A percentile compares a stretch with the other conserved stretches of the same genome.
Conservation (phyloP, 1,140 invertebrate species). For the Drosophila mojavensis region DNA sequence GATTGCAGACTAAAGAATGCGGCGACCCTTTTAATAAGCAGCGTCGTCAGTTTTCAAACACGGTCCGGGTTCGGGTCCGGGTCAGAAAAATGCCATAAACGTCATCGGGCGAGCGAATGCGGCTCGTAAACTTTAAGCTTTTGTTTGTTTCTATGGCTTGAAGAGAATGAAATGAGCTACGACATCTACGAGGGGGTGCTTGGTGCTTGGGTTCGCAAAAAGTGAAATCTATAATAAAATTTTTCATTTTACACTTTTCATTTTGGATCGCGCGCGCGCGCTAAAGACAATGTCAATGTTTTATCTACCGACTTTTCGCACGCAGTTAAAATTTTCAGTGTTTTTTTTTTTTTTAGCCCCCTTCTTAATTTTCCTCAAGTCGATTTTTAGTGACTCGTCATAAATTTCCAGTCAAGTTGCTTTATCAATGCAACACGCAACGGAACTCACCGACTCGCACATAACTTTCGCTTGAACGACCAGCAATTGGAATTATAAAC, state of each 20-base stretch:
- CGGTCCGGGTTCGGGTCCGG: constrained; percentile 9
- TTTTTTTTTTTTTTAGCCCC: not conserved
- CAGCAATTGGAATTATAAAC: constrained; percentile 10
- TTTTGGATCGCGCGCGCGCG: not conserved
- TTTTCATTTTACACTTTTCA: constrained; percentile 39
- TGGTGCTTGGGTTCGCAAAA: constrained; percentile 21
- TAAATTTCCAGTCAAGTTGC: constrained; percentile 68
- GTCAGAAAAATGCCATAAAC: constrained; percentile 66
- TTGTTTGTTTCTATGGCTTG: constrained; percentile 2
- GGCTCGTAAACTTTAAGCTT: constrained; percentile 56
- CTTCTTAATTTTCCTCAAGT: constrained; percentile 46
- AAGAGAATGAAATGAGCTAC: not conserved
- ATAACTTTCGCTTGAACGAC: constrained; percentile 50
- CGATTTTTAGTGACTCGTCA: constrained; percentile 64
- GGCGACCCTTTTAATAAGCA: constrained; percentile 60
- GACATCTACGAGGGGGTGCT: not conserved
- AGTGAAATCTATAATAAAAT: constrained; percentile 77
- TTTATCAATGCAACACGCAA: constrained; percentile 59
- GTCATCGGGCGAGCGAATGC: constrained; percentile 50
- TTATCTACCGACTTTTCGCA: constrained; percentile 53
- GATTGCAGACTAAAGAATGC: not conserved
- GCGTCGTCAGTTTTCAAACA: constrained; percentile 44
- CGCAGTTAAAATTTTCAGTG: constrained; percentile 60
- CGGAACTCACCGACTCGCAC: not conserved
- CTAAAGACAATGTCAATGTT: constrained; percentile 37